Evolutionary conservation across 2,888 invertebrate species (phyloP).

Genomic region (Lycaena phlaeas): DNA sequence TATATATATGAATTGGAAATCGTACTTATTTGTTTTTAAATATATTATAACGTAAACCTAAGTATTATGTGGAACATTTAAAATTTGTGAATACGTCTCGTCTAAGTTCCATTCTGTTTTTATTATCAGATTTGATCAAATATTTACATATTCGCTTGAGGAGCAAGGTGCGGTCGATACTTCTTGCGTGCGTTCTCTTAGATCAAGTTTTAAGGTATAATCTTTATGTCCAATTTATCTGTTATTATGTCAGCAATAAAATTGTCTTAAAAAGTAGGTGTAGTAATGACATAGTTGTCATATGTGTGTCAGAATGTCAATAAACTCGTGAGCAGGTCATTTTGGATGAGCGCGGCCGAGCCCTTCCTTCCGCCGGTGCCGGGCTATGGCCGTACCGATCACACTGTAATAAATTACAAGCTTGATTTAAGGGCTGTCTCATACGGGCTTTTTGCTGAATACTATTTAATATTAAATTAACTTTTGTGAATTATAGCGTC

Average conservation of each 20-base stretch:
- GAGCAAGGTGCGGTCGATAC: constrained; percentile 5
- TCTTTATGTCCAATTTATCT: background rate
- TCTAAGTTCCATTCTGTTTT: no score
- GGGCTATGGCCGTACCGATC: constrained; percentile 3
- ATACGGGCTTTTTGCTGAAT: background rate
- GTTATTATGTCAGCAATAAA: constrained; percentile 10
- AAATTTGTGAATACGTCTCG: no score
- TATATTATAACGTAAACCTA: no score
- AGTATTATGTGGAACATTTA: no score
- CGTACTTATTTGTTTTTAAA: no score
- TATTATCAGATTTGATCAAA: no score
- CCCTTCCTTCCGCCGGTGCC: constrained; percentile 26
- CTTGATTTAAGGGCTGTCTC: constrained; percentile 7
- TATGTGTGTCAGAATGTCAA: constrained; percentile 24
- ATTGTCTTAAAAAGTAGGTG: constrained; percentile 27
- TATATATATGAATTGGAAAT: no score
- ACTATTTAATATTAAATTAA: background rate
- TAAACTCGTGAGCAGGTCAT: constrained; percentile 24
- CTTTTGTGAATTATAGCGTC: background rate
- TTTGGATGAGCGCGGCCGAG: constrained; percentile 17
- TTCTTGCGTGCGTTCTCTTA: background rate
- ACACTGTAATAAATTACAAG: constrained; percentile 3
- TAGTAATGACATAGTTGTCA: constrained; percentile 40
- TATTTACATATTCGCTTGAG: constrained; percentile 3
- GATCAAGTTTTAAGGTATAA: background rate